Conservation (phyloP, 2,888 invertebrate genomes). For the Drosophila quasianomalipes region DNA sequence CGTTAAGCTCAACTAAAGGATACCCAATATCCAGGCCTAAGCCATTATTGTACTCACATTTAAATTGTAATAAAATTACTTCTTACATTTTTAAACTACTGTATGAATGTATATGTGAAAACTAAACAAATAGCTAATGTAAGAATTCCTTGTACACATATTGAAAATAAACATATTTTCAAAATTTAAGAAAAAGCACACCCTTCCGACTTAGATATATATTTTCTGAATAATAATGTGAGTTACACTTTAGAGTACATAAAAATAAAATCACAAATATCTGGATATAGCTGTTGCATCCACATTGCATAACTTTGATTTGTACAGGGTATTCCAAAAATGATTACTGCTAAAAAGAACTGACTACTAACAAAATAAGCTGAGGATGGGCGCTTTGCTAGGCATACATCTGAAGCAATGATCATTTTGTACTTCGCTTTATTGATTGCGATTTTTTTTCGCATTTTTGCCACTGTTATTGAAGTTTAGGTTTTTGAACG, state of each 20-base stretch:
- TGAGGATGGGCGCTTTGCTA: neutral
- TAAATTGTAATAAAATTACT: no score
- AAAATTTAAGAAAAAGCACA: neutral
- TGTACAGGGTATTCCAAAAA: neutral
- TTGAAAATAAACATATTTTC: neutral
- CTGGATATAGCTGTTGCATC: neutral
- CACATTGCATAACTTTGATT: neutral
- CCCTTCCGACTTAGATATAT: neutral
- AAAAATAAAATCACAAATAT: neutral
- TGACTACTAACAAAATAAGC: no score
- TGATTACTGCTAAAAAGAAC: neutral
- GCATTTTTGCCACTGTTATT: slow-evolving; percentile 39
- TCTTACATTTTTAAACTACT: neutral
- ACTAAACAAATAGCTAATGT: neutral
- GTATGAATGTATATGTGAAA: neutral
- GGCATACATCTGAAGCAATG: neutral
- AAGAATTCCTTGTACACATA: neutral
- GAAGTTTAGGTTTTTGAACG: slow-evolving; percentile 42
- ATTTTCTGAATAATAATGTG: neutral
- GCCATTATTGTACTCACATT: no score
- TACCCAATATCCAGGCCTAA: no score
- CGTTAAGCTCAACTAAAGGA: no score
- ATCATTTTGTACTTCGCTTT: slow-evolving; percentile 10
- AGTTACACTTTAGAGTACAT: neutral
- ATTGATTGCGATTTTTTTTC: slow-evolving; percentile 48